phyloP scores from a whole-genome alignment of 2,113 vertebrate genomes.

The Tyrannus savana region DNA sequence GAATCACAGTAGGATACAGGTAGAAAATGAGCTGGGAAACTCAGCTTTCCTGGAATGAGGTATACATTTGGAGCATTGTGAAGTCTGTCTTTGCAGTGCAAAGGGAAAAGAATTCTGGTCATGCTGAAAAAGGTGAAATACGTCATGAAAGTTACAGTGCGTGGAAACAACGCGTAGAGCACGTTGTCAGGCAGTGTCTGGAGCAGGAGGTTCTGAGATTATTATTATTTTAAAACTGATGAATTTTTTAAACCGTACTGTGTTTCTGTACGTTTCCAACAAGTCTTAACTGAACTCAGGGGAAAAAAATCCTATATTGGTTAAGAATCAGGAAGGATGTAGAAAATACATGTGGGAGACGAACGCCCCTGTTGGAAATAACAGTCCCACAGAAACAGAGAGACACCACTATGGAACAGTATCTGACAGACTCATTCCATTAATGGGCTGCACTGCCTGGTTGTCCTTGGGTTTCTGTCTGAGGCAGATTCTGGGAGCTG shows the following conservation, averaged over 20 bases:
- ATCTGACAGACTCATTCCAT: neutral
- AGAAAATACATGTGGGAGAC: neutral
- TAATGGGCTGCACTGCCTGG: neutral
- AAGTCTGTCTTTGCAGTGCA: neutral
- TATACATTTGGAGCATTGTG: neutral
- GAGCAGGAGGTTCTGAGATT: neutral
- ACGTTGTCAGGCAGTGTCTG: neutral
- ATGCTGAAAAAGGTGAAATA: neutral
- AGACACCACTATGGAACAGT: neutral
- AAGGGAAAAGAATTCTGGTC: neutral
- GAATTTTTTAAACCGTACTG: neutral
- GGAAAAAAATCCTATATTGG: neutral
- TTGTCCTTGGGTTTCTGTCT: constrained; percentile 32
- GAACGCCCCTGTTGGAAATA: neutral
- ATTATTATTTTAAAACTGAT: neutral
- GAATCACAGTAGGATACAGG: neutral
- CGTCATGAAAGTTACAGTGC: neutral
- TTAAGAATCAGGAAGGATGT: neutral
- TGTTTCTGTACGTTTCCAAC: neutral
- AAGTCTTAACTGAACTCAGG: neutral
- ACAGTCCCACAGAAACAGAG: neutral
- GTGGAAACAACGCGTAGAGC: neutral
- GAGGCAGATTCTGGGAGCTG: constrained; percentile 33
- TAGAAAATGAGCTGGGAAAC: neutral
- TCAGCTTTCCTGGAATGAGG: neutral